phyloP scores from a whole-genome alignment of 2,888 invertebrate genomes.

The Scrobipalpa atriplicella region DNA sequence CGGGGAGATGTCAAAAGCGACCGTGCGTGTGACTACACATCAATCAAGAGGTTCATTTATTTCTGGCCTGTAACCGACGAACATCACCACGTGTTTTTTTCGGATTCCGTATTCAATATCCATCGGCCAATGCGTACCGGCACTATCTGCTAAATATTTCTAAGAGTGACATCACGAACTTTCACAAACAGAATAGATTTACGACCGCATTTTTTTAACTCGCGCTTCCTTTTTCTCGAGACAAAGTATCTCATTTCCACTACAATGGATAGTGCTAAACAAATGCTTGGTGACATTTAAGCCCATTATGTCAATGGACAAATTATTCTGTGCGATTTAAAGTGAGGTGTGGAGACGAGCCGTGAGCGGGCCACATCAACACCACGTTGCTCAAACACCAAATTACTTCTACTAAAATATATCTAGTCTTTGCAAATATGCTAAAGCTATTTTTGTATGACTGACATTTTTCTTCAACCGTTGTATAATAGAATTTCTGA shows the following conservation, averaged over 20 bases:
- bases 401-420: neutral
- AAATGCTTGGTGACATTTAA: conserved; percentile 45
- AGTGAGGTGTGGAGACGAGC: conserved; percentile 16
- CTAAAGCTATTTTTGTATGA: conserved; percentile 23
- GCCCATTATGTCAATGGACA: conserved; percentile 64
- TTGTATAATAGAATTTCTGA: conserved; percentile 27
- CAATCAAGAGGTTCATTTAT: conserved; percentile 74
- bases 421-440: conserved; percentile 4
- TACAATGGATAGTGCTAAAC: conserved; percentile 38
- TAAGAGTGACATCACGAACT: conserved; percentile 6
- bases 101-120: neutral
- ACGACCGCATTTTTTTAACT: conserved; percentile 8
- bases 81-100: conserved; percentile 15
- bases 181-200: conserved; percentile 18
- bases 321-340: conserved; percentile 58
- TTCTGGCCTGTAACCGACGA: conserved; percentile 59
- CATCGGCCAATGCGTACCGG: neutral
- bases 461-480: conserved; percentile 23
- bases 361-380: neutral
- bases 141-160: neutral
- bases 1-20: conserved; percentile 71
- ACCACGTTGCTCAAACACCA: conserved; percentile 7
- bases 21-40: conserved; percentile 70
- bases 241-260: conserved; percentile 52
- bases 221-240: conserved; percentile 50